Evolutionary conservation across 2,113 vertebrate species (phyloP).

Genomic region (Nestor notabilis): DNA sequence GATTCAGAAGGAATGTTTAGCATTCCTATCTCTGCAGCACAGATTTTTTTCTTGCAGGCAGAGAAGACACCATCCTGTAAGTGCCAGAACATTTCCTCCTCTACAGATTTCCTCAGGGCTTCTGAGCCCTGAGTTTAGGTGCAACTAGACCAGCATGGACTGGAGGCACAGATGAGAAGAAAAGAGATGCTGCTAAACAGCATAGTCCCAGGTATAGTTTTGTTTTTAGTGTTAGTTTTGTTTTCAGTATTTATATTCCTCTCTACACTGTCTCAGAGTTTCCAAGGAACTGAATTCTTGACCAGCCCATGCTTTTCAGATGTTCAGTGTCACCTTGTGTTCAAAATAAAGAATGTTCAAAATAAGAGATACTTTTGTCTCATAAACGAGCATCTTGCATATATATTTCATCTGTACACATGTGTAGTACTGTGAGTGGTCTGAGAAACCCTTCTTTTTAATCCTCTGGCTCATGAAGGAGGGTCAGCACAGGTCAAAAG

Average conservation of each 20-base stretch:
- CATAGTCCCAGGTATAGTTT: neutral
- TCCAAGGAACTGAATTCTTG: neutral
- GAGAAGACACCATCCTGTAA: neutral
- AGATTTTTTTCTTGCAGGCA: neutral
- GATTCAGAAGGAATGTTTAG: neutral
- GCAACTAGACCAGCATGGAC: neutral
- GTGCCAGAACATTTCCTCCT: neutral
- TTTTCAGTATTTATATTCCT: neutral
- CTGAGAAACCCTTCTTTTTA: neutral
- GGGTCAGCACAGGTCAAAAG: neutral
- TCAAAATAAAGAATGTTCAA: neutral
- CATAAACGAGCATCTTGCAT: neutral
- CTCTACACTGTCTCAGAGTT: neutral
- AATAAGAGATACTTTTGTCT: neutral
- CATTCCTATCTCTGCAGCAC: neutral
- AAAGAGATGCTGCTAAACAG: neutral
- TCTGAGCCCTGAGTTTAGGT: neutral
- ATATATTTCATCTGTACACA: neutral
- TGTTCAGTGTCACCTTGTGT: neutral
- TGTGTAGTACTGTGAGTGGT: neutral
- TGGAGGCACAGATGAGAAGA: neutral
- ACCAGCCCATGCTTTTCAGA: neutral
- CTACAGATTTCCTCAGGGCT: neutral
- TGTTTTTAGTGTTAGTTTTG: neutral
- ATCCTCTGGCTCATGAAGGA: neutral